Evolutionary conservation across 2,888 invertebrate species (phyloP).

Genomic region (Cephalotes varians): DNA sequence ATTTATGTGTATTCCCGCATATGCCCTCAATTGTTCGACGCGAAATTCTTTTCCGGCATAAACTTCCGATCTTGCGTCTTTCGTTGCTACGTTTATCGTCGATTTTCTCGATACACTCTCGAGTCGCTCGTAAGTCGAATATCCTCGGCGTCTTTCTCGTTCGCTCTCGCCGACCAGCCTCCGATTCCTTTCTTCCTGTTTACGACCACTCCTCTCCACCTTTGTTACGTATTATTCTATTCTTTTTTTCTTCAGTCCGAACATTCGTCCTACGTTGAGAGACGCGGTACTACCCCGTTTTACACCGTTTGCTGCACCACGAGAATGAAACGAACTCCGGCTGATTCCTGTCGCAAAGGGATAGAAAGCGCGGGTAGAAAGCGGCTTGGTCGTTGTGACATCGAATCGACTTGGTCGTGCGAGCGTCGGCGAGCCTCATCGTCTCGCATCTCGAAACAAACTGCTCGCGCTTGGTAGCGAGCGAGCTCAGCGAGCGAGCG

Average conservation of each 20-base stretch:
- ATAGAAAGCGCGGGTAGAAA: neutral
- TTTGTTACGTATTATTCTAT: neutral
- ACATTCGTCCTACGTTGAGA: slow-evolving; percentile 18
- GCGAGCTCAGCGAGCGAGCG: slow-evolving; percentile 22
- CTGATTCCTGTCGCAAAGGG: neutral
- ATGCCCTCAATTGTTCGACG: neutral
- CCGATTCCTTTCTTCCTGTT: neutral
- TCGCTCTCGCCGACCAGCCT: neutral
- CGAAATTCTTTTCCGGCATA: neutral
- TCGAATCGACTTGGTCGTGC: neutral
- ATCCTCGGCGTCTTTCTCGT: neutral
- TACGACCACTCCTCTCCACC: neutral
- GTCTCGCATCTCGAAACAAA: slow-evolving; percentile 40
- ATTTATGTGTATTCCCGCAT: neutral
- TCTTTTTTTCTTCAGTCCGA: neutral
- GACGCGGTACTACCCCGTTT: neutral
- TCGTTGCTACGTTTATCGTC: neutral
- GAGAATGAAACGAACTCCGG: neutral
- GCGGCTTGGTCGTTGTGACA: neutral
- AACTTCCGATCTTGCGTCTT: neutral
- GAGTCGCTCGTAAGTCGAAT: slow-evolving; percentile 9
- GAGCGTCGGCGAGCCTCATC: neutral
- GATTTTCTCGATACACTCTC: neutral
- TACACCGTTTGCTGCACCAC: neutral
- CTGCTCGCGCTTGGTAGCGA: neutral